Evolutionary conservation across 2,888 invertebrate species (phyloP).

Genomic region (Syrphus vitripennis): DNA sequence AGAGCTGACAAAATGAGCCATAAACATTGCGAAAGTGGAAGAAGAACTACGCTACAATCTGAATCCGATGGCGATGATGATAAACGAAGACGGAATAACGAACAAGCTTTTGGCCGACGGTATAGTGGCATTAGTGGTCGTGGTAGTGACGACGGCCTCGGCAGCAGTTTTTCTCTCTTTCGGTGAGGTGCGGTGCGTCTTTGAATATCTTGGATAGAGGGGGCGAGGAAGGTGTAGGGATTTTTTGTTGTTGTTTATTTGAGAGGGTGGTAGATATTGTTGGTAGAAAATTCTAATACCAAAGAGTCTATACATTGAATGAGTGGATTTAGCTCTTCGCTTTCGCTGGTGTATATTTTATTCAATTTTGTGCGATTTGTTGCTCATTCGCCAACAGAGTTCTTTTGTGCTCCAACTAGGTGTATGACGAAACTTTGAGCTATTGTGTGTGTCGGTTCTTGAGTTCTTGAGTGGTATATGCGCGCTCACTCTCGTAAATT

Average conservation of each 20-base stretch:
- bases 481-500: constrained; percentile 64
- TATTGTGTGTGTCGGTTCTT: constrained; percentile 44
- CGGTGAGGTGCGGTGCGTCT: not conserved
- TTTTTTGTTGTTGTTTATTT: constrained; percentile 1
- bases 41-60: constrained; percentile 51
- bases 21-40: constrained; percentile 68
- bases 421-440: constrained; percentile 42
- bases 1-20: constrained; percentile 63
- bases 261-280: not conserved
- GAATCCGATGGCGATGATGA: constrained; percentile 48
- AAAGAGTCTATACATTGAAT: constrained; percentile 41
- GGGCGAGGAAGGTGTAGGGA: not conserved
- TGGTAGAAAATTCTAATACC: constrained; percentile 32
- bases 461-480: constrained; percentile 54
- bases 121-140: too few species aligned
- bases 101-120: constrained; percentile 12
- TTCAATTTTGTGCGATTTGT: constrained; percentile 62
- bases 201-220: not conserved
- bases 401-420: constrained; percentile 25
- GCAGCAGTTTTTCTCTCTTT: constrained; percentile 38
- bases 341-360: constrained; percentile 44
- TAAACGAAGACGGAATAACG: constrained; percentile 52
- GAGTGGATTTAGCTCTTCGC: constrained; percentile 34
- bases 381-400: constrained; percentile 56
- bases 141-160: not conserved